Evolutionary conservation across 30 jellyfish, hydroid and myxozoan genomes (phyloP).

Genomic region (Pelagia noctiluca): DNA sequence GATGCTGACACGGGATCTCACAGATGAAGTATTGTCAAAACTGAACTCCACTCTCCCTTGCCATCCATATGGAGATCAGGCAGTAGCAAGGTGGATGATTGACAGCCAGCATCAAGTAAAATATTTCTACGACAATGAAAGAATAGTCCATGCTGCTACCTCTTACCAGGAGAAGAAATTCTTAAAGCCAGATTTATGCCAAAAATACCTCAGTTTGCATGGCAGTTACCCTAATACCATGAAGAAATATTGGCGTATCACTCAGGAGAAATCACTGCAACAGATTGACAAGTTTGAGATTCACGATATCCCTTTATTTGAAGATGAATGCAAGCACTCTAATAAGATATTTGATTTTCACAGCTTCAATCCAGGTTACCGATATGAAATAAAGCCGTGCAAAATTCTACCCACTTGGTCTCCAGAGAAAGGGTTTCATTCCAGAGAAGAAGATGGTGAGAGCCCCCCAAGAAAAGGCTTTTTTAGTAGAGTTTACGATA

Average conservation of each 20-base stretch:
- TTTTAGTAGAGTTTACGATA: neutral
- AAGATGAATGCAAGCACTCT: conserved; percentile 45
- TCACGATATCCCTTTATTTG: conserved; percentile 67
- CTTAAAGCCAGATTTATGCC: conserved; percentile 62
- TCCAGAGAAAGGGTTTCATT: conserved; percentile 42
- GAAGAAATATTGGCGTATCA: conserved; percentile 80
- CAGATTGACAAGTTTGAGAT: conserved; percentile 22
- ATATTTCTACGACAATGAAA: conserved; percentile 85
- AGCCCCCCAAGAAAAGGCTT: neutral
- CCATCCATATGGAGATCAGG: conserved; percentile 97
- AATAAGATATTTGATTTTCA: conserved; percentile 64
- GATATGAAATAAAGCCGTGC: conserved; percentile 84
- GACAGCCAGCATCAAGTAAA: conserved; percentile 69
- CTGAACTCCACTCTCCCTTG: conserved; percentile 77
- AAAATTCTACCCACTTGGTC: conserved; percentile 86
- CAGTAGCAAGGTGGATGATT: conserved; percentile 91
- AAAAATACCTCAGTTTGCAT: conserved; percentile 74
- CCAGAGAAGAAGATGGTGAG: conserved; percentile 76
- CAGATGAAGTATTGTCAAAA: conserved; percentile 73
- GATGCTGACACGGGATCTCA: conserved; percentile 75
- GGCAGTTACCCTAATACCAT: conserved; percentile 85
- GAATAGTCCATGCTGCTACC: conserved; percentile 84
- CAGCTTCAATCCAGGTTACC: conserved; percentile 70
- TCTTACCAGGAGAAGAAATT: conserved; percentile 37
- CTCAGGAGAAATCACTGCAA: neutral